Evolutionary conservation across 2,797 vertebrate genomes (phyloP).

Genomic region (Choloepus didactylus): DNA sequence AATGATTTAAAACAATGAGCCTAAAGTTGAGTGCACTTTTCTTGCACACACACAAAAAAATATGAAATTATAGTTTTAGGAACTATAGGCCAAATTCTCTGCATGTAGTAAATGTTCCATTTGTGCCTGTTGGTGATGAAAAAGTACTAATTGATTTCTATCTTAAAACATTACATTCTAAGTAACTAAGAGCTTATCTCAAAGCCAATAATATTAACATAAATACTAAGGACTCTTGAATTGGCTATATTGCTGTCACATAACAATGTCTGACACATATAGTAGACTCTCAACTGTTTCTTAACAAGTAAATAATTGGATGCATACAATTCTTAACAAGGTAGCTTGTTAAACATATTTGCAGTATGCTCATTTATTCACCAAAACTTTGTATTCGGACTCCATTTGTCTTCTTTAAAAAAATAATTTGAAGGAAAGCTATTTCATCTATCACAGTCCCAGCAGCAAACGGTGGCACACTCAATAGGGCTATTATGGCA

Average conservation of each 20-base stretch:
- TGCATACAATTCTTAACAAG: conserved; percentile 11
- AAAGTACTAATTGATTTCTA: background rate
- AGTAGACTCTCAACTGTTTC: background rate
- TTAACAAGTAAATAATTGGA: background rate
- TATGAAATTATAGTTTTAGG: background rate
- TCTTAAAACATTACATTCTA: background rate
- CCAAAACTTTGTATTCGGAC: background rate
- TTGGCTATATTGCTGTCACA: background rate
- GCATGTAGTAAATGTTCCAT: background rate
- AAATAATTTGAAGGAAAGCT: background rate
- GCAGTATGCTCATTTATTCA: background rate
- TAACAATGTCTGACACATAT: background rate
- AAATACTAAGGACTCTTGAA: background rate
- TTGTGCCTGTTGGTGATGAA: background rate
- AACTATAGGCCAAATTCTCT: background rate
- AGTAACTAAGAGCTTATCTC: background rate
- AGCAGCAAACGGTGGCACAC: background rate
- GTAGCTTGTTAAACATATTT: background rate
- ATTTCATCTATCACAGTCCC: background rate
- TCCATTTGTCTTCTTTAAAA: background rate
- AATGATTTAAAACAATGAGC: conserved; percentile 35
- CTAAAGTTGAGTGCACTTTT: conserved; percentile 22
- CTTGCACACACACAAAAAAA: conserved; percentile 46
- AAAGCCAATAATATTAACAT: background rate
- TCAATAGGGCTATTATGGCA: background rate